Base-by-base conservation (phyloP, 2,797 vertebrate genomes). In the Cheracebus regulus region DNA sequence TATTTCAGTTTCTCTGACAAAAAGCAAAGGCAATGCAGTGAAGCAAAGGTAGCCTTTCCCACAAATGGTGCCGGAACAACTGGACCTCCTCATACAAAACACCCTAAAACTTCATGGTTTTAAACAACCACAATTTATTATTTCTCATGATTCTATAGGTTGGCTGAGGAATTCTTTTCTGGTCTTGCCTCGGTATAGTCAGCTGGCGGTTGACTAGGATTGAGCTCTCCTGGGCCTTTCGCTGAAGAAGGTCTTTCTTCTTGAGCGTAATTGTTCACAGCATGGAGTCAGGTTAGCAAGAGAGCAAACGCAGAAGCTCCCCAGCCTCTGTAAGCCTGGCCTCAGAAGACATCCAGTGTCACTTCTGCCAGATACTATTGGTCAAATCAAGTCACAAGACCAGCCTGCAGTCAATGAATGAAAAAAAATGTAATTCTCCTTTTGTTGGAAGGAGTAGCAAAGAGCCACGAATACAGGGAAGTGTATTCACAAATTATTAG, bases 361-460 rank as follows among this genome's bases (percentile, higher is more conserved):
- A 76, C 33, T 50, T 78, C 6, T 36, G n/a, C 79, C 78, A 57
- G 39, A 82, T 15, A n/a, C 48, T 19, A 30, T 39, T 79, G n/a
- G 81, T 85, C 72, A 96, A 15, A 80, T 83, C 52, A 87, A 90
- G 20, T 96, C 78, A 90, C 39, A 88, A 88, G 7, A 67, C 20
- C 7, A 67, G 48, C n/a, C 46, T 41, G 11, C 0, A 28, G 48
- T 52, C 57, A 50, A 86, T 96, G 46, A 50, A 52, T 8, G 5
- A 64, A 50, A 58, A 22, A 78, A 55, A 67, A n/a, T 6, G 19
- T 24, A 19, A n/a, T 72, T 24, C 28, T 33, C 19, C 57, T 92
- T 50, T 33, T 76, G 33, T 7, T 4, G 13, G 28, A 96, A 91
- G 24, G 46, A n/a, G 10, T 17, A 58, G 19, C n/a, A 93, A 91